These are phyloP conservation scores for Dichetophora obliterata DNA, from an alignment of 2,888 invertebrate genomes.

Conservation along the genomic window DNA sequence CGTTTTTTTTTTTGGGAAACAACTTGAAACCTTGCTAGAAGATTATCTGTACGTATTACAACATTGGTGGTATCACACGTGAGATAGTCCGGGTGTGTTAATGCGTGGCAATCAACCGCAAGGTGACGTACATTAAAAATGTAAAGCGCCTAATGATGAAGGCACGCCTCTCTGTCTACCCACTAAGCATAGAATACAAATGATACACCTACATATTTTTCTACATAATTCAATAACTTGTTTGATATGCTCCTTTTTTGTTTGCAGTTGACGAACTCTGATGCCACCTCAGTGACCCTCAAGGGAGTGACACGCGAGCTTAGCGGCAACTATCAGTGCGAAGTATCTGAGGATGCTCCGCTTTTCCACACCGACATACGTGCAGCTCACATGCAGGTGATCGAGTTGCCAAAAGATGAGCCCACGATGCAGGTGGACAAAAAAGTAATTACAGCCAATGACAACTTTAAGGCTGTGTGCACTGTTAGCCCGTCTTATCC, in stretches of 20 bases:
- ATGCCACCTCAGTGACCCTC: constrained; percentile 72
- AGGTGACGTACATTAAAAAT: too few species aligned
- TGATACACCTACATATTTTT: too few species aligned
- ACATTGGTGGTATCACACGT: too few species aligned
- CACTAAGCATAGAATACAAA: too few species aligned
- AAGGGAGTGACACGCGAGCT: constrained; percentile 72
- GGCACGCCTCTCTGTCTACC: not conserved
- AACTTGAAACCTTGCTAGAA: too few species aligned
- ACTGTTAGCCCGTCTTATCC: constrained; percentile 73
- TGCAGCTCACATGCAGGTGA: constrained; percentile 72
- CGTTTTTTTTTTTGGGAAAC: too few species aligned
- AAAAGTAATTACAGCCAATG: constrained; percentile 71
- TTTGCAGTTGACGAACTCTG: constrained; percentile 71
- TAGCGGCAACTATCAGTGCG: constrained; percentile 73
- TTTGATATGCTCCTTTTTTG: not conserved
- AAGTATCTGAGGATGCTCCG: constrained; percentile 74
- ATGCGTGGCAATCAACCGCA: too few species aligned
- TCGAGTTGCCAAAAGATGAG: constrained; percentile 72
- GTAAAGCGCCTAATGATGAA: not conserved
- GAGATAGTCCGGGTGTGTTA: not conserved
- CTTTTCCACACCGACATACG: constrained; percentile 73
- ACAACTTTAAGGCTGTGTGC: constrained; percentile 72
- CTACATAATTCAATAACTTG: too few species aligned
- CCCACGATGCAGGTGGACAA: constrained; percentile 72
- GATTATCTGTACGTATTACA: too few species aligned